Evolutionary conservation across 2,113 vertebrate genomes (phyloP).

Genomic region (Falcunculus frontatus): DNA sequence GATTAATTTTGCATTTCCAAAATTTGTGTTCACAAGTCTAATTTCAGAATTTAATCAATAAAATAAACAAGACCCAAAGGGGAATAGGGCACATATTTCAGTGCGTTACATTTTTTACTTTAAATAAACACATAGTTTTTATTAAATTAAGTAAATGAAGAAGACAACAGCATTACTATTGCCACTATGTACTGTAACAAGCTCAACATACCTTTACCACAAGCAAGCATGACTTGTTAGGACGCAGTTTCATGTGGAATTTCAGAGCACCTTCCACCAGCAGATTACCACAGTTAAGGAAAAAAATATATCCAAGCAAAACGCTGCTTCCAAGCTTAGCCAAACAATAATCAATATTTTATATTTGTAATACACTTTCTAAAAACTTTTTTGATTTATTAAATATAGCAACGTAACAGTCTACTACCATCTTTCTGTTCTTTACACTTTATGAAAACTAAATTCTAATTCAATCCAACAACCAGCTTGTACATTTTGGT

Average conservation of each 20-base stretch:
- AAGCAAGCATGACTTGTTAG: neutral
- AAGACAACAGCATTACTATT: neutral
- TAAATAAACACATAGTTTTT: neutral
- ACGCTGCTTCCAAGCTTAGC: neutral
- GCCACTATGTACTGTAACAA: neutral
- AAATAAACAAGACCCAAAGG: neutral
- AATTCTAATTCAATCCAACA: neutral
- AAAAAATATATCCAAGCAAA: neutral
- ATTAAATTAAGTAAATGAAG: neutral
- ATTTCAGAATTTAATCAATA: neutral
- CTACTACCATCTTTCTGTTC: neutral
- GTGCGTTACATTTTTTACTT: rapidly evolving
- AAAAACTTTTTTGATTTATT: neutral
- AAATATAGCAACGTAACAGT: neutral
- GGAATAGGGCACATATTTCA: neutral
- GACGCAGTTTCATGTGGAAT: neutral
- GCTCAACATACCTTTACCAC: neutral
- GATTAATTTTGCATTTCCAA: neutral
- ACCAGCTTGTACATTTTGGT: neutral
- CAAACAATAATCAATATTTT: neutral
- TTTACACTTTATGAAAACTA: neutral
- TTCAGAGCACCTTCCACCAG: neutral
- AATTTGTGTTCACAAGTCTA: neutral
- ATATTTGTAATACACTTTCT: neutral
- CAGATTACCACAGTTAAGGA: neutral